Base-by-base conservation (phyloP, 2,797 vertebrate genomes). In the Lemur catta region DNA sequence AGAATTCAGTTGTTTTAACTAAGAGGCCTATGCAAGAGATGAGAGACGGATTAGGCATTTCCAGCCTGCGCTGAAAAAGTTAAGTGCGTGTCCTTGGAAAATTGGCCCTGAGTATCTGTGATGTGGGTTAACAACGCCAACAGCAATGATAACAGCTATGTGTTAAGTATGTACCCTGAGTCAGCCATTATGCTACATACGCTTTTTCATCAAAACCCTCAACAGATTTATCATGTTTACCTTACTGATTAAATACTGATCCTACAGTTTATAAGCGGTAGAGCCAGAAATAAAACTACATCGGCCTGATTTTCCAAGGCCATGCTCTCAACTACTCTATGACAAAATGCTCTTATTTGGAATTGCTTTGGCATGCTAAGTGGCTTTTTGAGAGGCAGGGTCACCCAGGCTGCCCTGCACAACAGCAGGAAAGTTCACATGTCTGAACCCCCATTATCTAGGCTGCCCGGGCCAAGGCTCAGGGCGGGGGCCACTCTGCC, bases 321-420 rank as follows among this genome's bases (percentile, higher is more conserved):
- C 55, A 18, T 55, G 72, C 61, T 69, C 61, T 61, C 72, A 74
- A 43, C 52, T 46, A 15, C 65, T 33, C 38, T 59, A 9, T 0
- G 4, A 59, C 65, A 91, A 67, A 86, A 79, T 26, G 57, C 46
- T 84, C 65, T 91, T 76, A 79, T 93, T 88, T 96, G 55, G 50
- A 79, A 55, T 84, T 79, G 75, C 30, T 52, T 61, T 88, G 55
- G 22, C 59, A 84, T 63, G 43, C 41, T 65, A 86, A 88, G 43
- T 79, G 88, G 67, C 81, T 88, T 93, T 87, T 89, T 24, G 46
- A 96, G 59, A 88, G 57, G 33, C 28, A 92, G 48, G 61, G 57
- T 89, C 89, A 87, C 57, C 3, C 1, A 15, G 20, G 30, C 71
- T 48, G 52, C 78, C 67, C 92, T 81, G 28, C 13, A 33, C 59